A percentile compares a stretch with the other conserved stretches of the same genome.
Evolutionary conservation across 1,140 invertebrate genomes (phyloP).

Genomic region (Caenorhabditis inopinata): DNA sequence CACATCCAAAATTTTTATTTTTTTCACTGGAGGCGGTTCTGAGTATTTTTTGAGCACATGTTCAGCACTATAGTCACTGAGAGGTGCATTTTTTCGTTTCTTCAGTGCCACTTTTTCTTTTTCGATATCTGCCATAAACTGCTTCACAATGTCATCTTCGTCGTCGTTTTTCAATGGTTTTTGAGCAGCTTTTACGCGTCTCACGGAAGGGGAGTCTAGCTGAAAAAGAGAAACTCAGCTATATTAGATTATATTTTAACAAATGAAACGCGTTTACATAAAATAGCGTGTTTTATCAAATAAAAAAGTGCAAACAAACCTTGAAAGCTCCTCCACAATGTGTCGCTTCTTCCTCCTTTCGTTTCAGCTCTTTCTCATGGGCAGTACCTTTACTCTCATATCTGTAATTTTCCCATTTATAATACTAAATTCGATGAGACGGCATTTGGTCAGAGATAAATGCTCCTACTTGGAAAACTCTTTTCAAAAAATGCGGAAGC

Average conservation of each 20-base stretch:
- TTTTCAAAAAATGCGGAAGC: too few species aligned
- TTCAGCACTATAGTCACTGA: neutral
- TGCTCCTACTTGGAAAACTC: too few species aligned
- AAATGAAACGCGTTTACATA: too few species aligned
- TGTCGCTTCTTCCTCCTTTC: neutral
- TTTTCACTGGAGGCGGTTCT: neutral
- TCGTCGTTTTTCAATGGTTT: neutral
- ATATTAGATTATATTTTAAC: too few species aligned
- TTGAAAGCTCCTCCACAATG: constrained; percentile 7
- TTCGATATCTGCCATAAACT: constrained; percentile 10
- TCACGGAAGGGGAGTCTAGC: neutral
- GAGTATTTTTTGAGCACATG: neutral
- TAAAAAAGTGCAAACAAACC: too few species aligned
- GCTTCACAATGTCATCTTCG: neutral
- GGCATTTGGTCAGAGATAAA: too few species aligned
- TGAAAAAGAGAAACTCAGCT: too few species aligned
- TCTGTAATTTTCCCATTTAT: too few species aligned
- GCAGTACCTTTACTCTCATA: neutral
- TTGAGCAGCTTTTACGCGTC: neutral
- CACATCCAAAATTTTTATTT: neutral
- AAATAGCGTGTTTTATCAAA: too few species aligned
- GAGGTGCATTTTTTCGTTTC: neutral
- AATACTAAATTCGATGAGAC: too few species aligned
- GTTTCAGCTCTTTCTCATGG: neutral
- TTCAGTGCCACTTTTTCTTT: neutral